Conservation (phyloP, 2,888 invertebrate species). For the Elmis aenea region DNA sequence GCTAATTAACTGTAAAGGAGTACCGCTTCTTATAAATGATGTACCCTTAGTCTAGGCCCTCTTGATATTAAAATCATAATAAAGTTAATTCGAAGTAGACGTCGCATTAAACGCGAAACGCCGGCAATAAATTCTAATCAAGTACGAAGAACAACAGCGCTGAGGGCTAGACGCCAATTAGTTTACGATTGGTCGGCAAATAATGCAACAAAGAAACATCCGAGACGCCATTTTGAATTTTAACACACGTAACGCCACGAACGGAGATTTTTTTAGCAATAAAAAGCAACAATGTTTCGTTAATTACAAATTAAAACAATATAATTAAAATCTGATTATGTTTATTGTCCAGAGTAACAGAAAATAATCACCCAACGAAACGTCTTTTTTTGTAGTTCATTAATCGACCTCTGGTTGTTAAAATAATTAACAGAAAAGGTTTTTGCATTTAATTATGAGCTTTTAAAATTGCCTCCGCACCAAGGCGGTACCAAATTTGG, state of each 20-base stretch:
- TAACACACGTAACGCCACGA: constrained; percentile 7
- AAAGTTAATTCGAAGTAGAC: constrained; percentile 38
- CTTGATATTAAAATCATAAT: constrained; percentile 33
- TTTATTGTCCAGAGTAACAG: no score
- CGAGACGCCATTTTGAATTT: constrained; percentile 18
- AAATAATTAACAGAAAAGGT: no score
- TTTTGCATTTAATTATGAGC: no score
- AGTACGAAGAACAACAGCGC: constrained; percentile 29
- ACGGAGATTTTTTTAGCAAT: no score
- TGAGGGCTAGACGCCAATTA: constrained; percentile 35
- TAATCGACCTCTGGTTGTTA: no score
- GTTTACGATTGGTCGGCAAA: constrained; percentile 32
- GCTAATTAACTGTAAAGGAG: constrained; percentile 15
- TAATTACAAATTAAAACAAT: no score
- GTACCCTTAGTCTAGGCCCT: constrained; percentile 10
- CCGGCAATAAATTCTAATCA: constrained; percentile 38
- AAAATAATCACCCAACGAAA: no score
- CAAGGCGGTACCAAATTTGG: no score
- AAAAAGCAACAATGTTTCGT: no score
- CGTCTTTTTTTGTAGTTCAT: no score
- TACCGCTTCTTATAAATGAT: constrained; percentile 4
- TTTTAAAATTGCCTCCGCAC: no score
- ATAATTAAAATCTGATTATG: no score
- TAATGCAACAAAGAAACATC: constrained; percentile 19
- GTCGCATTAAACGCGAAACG: constrained; percentile 35